These are phyloP conservation scores for Struthidea cinerea DNA, from an alignment of 2,113 vertebrate genomes.

Conservation along the genomic window DNA sequence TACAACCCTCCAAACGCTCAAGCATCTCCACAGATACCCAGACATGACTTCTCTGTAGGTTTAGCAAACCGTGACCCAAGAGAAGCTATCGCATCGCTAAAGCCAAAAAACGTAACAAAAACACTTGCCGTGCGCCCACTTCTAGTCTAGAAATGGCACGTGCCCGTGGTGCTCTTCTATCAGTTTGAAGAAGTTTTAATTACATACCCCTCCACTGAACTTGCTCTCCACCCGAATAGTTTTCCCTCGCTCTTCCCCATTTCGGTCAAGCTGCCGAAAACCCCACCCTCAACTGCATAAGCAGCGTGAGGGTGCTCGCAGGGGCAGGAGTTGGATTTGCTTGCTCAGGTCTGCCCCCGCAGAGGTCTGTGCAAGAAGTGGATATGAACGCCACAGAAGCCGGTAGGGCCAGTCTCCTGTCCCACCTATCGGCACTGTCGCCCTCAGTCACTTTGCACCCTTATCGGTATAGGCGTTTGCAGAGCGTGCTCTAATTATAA, in stretches of 20 bases:
- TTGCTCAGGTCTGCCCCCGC: background rate
- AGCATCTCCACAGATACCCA: background rate
- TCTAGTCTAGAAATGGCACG: accelerated
- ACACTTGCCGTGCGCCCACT: accelerated
- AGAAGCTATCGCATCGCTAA: accelerated
- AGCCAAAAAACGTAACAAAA: accelerated
- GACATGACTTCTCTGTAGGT: background rate
- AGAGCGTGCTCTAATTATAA: accelerated
- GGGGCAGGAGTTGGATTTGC: background rate
- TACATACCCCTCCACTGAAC: background rate
- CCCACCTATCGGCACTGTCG: accelerated
- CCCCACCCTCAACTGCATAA: no score
- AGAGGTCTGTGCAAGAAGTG: accelerated
- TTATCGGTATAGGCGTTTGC: accelerated
- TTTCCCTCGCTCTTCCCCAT: accelerated
- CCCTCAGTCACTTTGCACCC: accelerated
- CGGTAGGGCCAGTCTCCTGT: accelerated
- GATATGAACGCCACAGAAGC: background rate
- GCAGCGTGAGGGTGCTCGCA: accelerated
- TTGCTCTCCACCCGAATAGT: accelerated
- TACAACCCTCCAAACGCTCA: background rate
- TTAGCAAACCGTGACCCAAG: background rate
- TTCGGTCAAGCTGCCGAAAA: background rate
- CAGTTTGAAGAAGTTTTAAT: background rate
- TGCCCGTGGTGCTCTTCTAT: no score